Base-by-base conservation (phyloP, 1,140 invertebrate species). In the Philotrypesis tridentata region DNA sequence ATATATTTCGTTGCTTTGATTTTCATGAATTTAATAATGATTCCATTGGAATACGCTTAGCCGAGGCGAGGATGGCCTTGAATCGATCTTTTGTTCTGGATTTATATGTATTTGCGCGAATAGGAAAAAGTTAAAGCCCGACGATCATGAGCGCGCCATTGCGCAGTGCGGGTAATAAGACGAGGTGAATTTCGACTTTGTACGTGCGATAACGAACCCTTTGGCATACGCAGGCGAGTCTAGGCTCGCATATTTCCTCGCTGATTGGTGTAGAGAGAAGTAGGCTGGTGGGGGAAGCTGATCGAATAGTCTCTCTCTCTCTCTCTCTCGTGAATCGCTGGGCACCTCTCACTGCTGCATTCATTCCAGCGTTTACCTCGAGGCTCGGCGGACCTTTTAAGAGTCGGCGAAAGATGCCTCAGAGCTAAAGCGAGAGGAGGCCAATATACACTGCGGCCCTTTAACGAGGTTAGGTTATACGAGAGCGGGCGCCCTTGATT, bases 391-490 rank as follows among this genome's bases (percentile, higher is more conserved):
- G 73, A 29, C 68, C 37, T 60, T 72, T 79, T 71, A 83, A 63
- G 60, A 81, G 79, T 80, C 79, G 77, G 73, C 75, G 11, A 72
- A 60, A 87, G 86, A 87, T 88, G 86, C 83, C 85, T 85, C 85
- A 79, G 85, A 86, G 83, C 78, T 31, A 60, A 77, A 67, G 65
- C n/a, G 74, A 63, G 61, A 17, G 31, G 87, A 90, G 86, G 84
- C 87, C 89, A 89, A 90, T 90, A 89, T 87, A 80, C 43, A 80
- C 87, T 88, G 86, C 87, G 87, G 85, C 82, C 85, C 87, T 88
- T 82, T 91, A 91, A 91, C 88, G 83, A 88, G 86, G 87, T 91
- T 91, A 90, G 83, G 83, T 81, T 82, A 75, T 82, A 82, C 25
- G 73, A 77, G 73, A 77, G 82, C 75, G 83, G 87, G 87, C 86